These are phyloP conservation scores for Lichenostomus cassidix DNA, from an alignment of 2,113 vertebrate species.

Conservation along the genomic window DNA sequence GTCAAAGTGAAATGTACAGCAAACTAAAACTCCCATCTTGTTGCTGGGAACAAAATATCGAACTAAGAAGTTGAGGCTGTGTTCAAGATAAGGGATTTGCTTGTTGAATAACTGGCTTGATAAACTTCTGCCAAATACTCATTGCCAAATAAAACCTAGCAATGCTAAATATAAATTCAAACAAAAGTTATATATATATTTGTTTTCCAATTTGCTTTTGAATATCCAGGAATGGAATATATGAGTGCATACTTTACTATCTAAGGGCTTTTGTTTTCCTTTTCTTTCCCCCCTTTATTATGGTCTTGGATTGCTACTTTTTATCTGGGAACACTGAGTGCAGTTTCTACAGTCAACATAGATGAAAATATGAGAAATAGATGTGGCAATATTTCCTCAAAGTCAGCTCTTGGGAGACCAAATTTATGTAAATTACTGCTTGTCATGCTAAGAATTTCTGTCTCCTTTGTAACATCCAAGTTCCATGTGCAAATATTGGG, in stretches of 20 bases:
- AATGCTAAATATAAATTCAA: background rate
- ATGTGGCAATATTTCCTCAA: background rate
- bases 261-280: background rate
- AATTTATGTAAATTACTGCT: background rate
- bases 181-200: background rate
- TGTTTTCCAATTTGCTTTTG: background rate
- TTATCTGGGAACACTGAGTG: background rate
- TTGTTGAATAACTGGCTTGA: slow-evolving; percentile 7
- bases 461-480: background rate
- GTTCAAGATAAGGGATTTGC: slow-evolving; percentile 28
- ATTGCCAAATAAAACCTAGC: background rate
- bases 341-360: background rate
- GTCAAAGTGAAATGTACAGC: background rate
- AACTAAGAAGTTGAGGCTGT: background rate
- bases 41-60: slow-evolving; percentile 51
- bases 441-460: background rate
- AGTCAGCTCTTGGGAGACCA: background rate
- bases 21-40: slow-evolving; percentile 7
- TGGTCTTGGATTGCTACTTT: background rate
- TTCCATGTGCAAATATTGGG: background rate
- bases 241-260: background rate
- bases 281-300: background rate
- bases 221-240: background rate
- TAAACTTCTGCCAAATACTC: background rate
- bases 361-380: background rate